phyloP scores from a whole-genome alignment of 2,113 vertebrate species.

The Amia ocellicauda region DNA sequence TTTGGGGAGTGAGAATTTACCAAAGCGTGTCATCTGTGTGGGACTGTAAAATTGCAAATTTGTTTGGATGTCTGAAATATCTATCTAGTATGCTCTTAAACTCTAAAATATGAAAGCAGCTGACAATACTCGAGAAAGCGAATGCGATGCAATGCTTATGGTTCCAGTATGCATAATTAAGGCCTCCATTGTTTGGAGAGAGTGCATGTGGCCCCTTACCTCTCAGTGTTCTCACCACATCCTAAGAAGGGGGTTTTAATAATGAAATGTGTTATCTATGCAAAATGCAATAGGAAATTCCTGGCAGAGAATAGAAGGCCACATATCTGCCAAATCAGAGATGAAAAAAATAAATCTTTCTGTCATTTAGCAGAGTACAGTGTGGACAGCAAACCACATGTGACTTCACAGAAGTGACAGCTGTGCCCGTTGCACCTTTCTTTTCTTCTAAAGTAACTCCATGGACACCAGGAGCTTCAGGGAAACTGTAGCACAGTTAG shows the following conservation, averaged over 20 bases:
- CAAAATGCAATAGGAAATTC: conserved; percentile 67
- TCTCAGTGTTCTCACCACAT: conserved; percentile 57
- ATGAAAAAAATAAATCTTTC: not conserved
- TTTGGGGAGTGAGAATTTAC: no score
- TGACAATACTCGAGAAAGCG: no score
- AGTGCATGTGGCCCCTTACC: conserved; percentile 56
- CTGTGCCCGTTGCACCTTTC: conserved; percentile 4
- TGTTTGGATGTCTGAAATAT: no score
- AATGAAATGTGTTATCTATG: conserved; percentile 73
- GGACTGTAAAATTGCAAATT: no score
- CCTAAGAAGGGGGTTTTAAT: conserved; percentile 69
- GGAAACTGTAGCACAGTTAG: no score
- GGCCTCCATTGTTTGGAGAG: conserved; percentile 65
- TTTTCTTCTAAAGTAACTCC: not conserved
- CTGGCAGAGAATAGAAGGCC: not conserved
- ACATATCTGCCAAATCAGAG: not conserved
- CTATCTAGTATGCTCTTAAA: no score
- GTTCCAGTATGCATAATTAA: conserved; percentile 71
- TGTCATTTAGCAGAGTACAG: not conserved
- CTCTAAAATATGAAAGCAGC: no score
- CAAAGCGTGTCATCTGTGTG: no score
- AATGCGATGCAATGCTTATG: conserved; percentile 47
- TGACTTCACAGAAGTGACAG: conserved; percentile 11
- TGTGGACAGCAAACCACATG: conserved; percentile 1
- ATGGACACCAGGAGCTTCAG: not conserved